Percentiles rank a stretch among this genome's conserved stretches.
These are phyloP conservation scores for Frankliniella fusca DNA, from an alignment of 2,888 invertebrate genomes.

Conservation along the genomic window DNA sequence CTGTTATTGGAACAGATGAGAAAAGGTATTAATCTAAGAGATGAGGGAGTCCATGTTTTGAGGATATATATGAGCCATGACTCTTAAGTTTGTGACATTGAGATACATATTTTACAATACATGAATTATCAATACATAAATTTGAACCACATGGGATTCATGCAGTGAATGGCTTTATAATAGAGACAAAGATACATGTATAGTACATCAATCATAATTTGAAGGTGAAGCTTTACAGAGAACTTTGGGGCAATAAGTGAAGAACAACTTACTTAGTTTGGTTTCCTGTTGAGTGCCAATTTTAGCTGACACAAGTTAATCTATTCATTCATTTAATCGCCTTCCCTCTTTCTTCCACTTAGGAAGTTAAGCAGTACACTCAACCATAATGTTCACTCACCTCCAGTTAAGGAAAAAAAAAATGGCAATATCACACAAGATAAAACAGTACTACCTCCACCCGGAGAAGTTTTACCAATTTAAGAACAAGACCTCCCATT, in stretches of 20 bases:
- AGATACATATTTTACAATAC: slow-evolving; percentile 6
- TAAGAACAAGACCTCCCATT: not conserved
- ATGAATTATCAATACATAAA: slow-evolving; percentile 11
- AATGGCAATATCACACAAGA: slow-evolving; percentile 9
- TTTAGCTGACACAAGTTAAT: not conserved
- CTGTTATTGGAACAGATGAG: too few species aligned
- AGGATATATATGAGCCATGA: not conserved
- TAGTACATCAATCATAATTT: not conserved
- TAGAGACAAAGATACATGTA: not conserved
- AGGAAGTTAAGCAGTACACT: not conserved
- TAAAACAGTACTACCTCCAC: slow-evolving; percentile 9
- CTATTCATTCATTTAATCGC: not conserved
- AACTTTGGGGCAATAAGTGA: not conserved
- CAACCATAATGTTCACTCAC: not conserved
- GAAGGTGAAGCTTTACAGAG: not conserved
- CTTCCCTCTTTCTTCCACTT: not conserved
- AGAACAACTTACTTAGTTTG: not conserved
- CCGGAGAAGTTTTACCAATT: not conserved
- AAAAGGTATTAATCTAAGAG: not conserved
- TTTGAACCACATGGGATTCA: not conserved
- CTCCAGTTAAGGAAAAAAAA: not conserved
- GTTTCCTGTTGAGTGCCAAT: not conserved
- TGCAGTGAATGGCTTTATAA: not conserved
- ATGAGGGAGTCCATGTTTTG: not conserved
- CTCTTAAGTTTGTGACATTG: not conserved